Percentiles rank a stretch among this genome's conserved stretches.
Evolutionary conservation across 35 echinoderm and acorn worm genomes (phyloP).

Genomic region (Ophiothrix spiculata): DNA sequence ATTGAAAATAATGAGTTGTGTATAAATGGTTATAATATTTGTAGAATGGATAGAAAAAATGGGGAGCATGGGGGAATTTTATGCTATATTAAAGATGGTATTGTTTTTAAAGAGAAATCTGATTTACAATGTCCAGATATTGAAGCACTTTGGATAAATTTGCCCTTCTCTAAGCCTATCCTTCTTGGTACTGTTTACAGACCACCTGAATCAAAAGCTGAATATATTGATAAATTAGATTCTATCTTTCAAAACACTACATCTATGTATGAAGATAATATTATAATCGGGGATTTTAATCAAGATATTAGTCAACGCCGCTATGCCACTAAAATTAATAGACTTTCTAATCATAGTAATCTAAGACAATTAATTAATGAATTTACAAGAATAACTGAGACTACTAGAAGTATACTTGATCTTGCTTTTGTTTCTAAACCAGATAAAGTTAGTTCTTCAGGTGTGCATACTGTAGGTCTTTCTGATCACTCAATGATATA

Average conservation of each 20-base stretch:
- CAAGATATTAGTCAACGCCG: too few species aligned
- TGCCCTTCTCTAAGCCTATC: conserved; percentile 17
- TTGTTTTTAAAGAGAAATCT: conserved; percentile 20
- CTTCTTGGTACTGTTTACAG: conserved; percentile 18
- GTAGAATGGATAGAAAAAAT: conserved; percentile 18
- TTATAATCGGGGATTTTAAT: conserved; percentile 13
- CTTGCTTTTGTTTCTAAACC: too few species aligned
- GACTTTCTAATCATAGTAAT: too few species aligned
- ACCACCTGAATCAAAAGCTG: neutral
- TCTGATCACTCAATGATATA: too few species aligned
- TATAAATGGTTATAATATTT: conserved; percentile 14
- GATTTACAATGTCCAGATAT: conserved; percentile 11
- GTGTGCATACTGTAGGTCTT: too few species aligned
- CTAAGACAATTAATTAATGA: too few species aligned
- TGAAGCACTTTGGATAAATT: conserved; percentile 23
- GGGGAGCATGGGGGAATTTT: conserved; percentile 4
- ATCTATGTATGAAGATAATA: conserved; percentile 7
- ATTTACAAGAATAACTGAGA: too few species aligned
- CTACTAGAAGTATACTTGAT: too few species aligned
- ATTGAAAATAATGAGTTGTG: neutral
- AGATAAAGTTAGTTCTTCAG: too few species aligned
- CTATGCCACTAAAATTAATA: too few species aligned
- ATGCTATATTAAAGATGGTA: conserved; percentile 19
- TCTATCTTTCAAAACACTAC: conserved; percentile 18
- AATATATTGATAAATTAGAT: conserved; percentile 4